These are phyloP conservation scores for Crotalus helleri DNA, from an alignment of 2,113 vertebrate species.

Conservation along the genomic window DNA sequence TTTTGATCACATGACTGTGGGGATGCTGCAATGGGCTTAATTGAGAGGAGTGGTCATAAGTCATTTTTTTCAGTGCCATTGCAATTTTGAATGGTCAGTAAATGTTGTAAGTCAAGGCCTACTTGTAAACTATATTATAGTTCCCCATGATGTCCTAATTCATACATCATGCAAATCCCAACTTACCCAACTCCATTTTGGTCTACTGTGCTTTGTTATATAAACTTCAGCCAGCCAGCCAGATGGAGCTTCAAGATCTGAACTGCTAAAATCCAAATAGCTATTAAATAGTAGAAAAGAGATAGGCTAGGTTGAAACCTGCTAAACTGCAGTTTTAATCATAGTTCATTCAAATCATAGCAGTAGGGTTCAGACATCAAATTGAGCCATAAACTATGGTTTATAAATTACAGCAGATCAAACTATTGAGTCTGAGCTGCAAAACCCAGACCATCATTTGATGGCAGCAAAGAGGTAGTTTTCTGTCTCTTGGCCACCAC, in stretches of 20 bases:
- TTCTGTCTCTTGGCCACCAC: not conserved
- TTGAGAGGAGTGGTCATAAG: too few relatives aligned
- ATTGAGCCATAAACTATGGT: not conserved
- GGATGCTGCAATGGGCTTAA: too few relatives aligned
- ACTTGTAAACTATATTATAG: too few relatives aligned
- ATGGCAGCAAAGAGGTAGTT: not conserved
- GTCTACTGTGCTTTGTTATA: not conserved
- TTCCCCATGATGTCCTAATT: too few relatives aligned
- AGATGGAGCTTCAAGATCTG: not conserved
- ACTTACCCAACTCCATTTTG: not conserved
- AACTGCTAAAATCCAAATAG: not conserved
- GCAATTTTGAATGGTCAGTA: too few relatives aligned
- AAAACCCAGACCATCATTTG: not conserved
- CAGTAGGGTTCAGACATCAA: not conserved
- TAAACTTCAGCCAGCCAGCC: not conserved
- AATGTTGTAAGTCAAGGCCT: too few relatives aligned
- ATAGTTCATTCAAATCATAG: not conserved
- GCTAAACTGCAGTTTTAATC: not conserved
- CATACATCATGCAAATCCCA: too few relatives aligned
- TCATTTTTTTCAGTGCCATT: too few relatives aligned
- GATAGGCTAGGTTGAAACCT: not conserved
- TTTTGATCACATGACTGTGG: too few relatives aligned
- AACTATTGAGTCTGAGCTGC: not conserved
- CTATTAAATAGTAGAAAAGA: not conserved
- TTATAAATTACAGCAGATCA: not conserved